Conservation (phyloP, 2,113 vertebrate genomes). For the Climacteris rufus region DNA sequence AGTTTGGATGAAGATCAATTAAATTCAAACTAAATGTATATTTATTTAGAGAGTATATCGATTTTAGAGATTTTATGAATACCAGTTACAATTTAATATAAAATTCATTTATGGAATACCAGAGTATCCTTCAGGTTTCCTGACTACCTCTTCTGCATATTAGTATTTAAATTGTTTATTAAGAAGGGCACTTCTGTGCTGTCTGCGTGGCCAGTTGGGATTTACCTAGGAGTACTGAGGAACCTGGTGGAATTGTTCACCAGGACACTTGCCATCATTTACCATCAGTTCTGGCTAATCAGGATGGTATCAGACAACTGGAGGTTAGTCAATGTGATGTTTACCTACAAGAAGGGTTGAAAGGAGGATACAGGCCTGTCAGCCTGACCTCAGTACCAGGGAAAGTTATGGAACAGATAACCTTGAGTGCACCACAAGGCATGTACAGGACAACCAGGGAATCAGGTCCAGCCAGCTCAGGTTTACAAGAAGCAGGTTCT, state of each 20-base stretch:
- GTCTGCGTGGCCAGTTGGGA: not conserved
- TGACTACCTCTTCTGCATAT: not conserved
- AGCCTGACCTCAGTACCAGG: not conserved
- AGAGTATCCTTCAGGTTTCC: not conserved
- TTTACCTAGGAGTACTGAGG: not conserved
- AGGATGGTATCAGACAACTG: not conserved
- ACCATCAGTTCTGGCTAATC: not conserved
- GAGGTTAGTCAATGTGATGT: not conserved
- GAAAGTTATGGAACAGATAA: not conserved
- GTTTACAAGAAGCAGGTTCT: not conserved
- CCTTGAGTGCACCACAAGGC: not conserved
- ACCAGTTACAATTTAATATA: not conserved
- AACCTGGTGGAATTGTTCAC: not conserved
- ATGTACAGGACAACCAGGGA: fast-evolving
- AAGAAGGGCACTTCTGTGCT: not conserved
- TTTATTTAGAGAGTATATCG: not conserved
- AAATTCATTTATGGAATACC: not conserved
- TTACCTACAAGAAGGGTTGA: not conserved
- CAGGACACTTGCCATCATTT: not conserved
- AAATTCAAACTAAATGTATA: not conserved
- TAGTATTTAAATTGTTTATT: not conserved
- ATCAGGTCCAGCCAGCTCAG: not conserved
- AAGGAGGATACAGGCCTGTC: not conserved
- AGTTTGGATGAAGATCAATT: not conserved
- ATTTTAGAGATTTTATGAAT: not conserved